These are phyloP conservation scores for Phaethon lepturus DNA, from an alignment of 2,113 vertebrate species.

Conservation along the genomic window DNA sequence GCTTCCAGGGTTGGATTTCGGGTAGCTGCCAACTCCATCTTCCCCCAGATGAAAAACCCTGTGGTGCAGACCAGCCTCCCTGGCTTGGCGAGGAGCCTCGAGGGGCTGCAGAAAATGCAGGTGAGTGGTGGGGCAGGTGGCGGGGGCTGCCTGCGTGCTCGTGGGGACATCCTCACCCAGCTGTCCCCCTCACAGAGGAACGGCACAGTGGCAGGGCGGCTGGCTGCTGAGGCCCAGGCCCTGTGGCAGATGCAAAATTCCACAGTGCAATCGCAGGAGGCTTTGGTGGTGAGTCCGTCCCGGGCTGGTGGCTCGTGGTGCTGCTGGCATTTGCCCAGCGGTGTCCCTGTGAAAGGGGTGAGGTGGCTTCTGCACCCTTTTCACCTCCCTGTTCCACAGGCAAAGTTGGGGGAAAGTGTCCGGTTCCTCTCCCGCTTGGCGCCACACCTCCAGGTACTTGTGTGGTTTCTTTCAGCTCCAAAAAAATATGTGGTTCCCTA, in stretches of 20 bases:
- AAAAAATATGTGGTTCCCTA: background rate
- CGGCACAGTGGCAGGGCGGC: background rate
- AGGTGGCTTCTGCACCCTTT: accelerated
- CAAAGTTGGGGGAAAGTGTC: conserved; percentile 65
- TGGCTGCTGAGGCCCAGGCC: background rate
- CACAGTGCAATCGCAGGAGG: conserved; percentile 44
- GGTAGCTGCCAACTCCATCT: background rate
- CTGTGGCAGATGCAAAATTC: conserved; percentile 61
- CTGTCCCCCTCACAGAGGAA: conserved; percentile 44
- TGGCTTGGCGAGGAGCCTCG: conserved; percentile 35
- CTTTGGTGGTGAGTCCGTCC: conserved; percentile 62
- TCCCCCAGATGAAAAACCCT: conserved; percentile 61
- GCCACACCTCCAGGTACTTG: conserved; percentile 67
- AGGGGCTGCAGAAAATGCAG: conserved; percentile 65
- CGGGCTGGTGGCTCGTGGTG: accelerated
- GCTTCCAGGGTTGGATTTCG: background rate
- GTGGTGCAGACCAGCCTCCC: conserved; percentile 58
- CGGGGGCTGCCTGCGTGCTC: accelerated
- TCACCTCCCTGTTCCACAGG: conserved; percentile 50
- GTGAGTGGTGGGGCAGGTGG: background rate
- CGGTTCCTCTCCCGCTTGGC: conserved; percentile 57
- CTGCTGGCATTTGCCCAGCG: accelerated
- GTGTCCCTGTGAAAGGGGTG: background rate
- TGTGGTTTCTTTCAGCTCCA: accelerated
- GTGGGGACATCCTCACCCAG: accelerated